phyloP scores from a whole-genome alignment of 2,888 invertebrate genomes.

The Lochmaea capreae region DNA sequence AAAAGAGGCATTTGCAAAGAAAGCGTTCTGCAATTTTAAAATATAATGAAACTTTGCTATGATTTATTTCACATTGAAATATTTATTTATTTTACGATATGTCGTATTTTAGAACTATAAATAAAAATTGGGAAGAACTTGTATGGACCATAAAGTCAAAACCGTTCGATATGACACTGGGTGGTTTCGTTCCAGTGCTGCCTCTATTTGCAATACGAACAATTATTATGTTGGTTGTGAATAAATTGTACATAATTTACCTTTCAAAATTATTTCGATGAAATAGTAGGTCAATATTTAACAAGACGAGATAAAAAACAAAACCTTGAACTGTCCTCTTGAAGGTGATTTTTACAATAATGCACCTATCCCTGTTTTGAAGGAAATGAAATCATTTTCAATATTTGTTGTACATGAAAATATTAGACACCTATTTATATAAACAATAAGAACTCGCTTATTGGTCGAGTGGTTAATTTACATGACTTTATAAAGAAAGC shows the following conservation, averaged over 20 bases:
- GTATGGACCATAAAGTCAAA: no score
- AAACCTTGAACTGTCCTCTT: slow-evolving; percentile 25
- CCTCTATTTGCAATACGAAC: no score
- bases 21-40: no score
- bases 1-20: no score
- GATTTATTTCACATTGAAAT: no score
- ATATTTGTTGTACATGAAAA: slow-evolving; percentile 22
- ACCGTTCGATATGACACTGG: no score
- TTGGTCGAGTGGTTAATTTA: not conserved
- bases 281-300: slow-evolving; percentile 10
- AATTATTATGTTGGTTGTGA: no score
- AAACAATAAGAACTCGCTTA: slow-evolving; percentile 11
- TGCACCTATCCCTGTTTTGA: slow-evolving; percentile 25
- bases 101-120: no score
- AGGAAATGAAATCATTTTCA: slow-evolving; percentile 32
- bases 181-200: no score
- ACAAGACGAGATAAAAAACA: not conserved
- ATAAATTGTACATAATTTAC: not conserved
- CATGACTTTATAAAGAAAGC: slow-evolving; percentile 1
- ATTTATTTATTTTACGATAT: no score
- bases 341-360: slow-evolving; percentile 20
- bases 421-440: slow-evolving; percentile 12
- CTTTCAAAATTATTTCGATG: not conserved
- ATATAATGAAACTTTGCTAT: no score
- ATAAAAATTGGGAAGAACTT: no score